phyloP scores from a whole-genome alignment of 2,888 invertebrate species.

The Oxyteleia sp. region DNA sequence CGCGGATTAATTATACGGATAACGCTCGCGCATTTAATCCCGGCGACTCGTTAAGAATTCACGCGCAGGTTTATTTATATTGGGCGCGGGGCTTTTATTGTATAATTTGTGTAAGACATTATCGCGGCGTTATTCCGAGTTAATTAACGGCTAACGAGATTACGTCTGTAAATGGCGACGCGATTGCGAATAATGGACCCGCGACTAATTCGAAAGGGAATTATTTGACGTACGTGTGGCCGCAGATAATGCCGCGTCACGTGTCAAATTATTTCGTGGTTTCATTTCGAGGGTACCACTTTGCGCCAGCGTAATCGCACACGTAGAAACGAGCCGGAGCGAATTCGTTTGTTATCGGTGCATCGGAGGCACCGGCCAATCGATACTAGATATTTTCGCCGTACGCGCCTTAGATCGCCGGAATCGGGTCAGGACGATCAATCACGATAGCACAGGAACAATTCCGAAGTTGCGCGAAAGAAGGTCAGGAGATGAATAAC shows the following conservation, averaged over 20 bases:
- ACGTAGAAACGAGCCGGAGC: not conserved
- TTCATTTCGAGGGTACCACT: not conserved
- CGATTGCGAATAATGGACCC: conserved; percentile 28
- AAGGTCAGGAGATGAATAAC: too few relatives aligned
- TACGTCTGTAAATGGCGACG: conserved; percentile 23
- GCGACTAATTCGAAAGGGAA: conserved; percentile 18
- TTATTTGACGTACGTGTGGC: conserved; percentile 25
- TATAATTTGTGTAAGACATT: conserved; percentile 40
- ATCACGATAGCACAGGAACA: not conserved
- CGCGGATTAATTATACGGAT: conserved; percentile 25
- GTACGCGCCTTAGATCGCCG: not conserved
- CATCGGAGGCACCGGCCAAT: not conserved
- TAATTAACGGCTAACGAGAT: conserved; percentile 45
- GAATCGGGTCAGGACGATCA: not conserved
- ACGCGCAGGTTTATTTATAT: conserved; percentile 31
- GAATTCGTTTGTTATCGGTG: not conserved
- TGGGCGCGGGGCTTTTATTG: conserved; percentile 22
- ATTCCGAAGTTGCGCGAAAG: not conserved
- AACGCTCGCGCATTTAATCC: conserved; percentile 14
- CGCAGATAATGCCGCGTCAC: not conserved
- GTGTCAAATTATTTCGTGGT: conserved; percentile 20
- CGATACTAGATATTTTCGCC: not conserved
- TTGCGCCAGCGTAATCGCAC: not conserved
- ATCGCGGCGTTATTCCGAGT: conserved; percentile 39
- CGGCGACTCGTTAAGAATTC: conserved; percentile 26